phyloP scores from a whole-genome alignment of 2,888 invertebrate species.

The Xylocampa areola region DNA sequence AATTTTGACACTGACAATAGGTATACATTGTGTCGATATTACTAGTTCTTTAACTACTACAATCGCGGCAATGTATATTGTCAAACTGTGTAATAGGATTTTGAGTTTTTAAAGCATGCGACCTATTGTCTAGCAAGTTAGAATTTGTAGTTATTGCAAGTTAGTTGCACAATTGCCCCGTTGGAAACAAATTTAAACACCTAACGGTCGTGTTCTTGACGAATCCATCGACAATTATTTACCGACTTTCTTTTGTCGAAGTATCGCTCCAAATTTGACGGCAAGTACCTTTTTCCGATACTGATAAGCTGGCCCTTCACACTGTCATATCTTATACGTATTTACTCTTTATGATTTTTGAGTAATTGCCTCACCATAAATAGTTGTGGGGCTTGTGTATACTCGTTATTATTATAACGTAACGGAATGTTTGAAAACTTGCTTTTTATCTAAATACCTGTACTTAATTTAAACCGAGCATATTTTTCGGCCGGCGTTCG shows the following conservation, averaged over 20 bases:
- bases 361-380: constrained; percentile 74
- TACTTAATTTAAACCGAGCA: constrained; percentile 55
- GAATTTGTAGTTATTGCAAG: no score
- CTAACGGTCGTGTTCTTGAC: no score
- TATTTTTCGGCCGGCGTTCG: no score
- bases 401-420: constrained; percentile 34
- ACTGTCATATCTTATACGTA: constrained; percentile 73
- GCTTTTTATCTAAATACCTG: constrained; percentile 48
- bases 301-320: constrained; percentile 71
- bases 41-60: no score
- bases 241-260: constrained; percentile 5
- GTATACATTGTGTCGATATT: no score
- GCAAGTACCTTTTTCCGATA: constrained; percentile 4
- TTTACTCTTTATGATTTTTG: constrained; percentile 75
- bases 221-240: not conserved
- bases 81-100: no score
- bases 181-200: no score
- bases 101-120: no score
- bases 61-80: no score
- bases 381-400: constrained; percentile 48
- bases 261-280: constrained; percentile 23
- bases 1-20: no score
- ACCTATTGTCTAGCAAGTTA: no score
- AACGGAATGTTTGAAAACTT: constrained; percentile 46
- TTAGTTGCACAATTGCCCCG: no score